Base-by-base conservation (phyloP, 2,888 invertebrate species). In the Dexiosoma caninum region DNA sequence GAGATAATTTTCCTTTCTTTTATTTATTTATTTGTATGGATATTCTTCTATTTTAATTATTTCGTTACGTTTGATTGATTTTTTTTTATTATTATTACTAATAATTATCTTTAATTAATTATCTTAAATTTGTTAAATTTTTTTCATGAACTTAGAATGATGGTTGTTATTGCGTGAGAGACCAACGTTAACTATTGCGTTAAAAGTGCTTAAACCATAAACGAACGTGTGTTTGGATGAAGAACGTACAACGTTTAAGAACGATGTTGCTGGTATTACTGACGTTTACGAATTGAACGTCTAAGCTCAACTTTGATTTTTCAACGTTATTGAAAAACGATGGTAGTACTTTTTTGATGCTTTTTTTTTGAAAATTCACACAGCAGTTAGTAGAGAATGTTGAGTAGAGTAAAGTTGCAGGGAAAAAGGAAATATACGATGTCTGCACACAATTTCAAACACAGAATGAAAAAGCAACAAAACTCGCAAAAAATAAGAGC, bases 201-300 rank as follows among this genome's bases (percentile, higher is more conserved):
- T 78, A 64, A 78, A 78, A 71, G 77, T 64, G 57, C 62, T 78
- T 78, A 71, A 66, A 71, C 49, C 57, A 66, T 49, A 64, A 71
- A 71, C 77, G 70, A 71, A 78, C 70, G 70, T 78, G 66, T 75
- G 35, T 51, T 19, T 76, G 75, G 37, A 62, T 62, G 57, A 75
- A 37, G 42, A 72, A 70, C 70, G 70, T 72, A 74, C 55, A 57
- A 75, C 75, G 75, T 75, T 75, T 67, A 59, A 75, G 75, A 84
- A 85, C 87, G 87, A 86, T 87, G 87, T 88, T 87, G 87, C 88
- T 88, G 85, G 85, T 87, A 85, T 88, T 88, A 86, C 87, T 86
- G 87, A 86, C 86, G 87, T 86, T 86, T 87, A 87, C 88, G 88
- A 87, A 88, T 87, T 87, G 87, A 88, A 87, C 87, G 62, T 78